Evolutionary conservation across 1,140 invertebrate species (phyloP), one percentile per base, ranked within the genome.

Genomic region (Callitettix versicolor): DNA sequence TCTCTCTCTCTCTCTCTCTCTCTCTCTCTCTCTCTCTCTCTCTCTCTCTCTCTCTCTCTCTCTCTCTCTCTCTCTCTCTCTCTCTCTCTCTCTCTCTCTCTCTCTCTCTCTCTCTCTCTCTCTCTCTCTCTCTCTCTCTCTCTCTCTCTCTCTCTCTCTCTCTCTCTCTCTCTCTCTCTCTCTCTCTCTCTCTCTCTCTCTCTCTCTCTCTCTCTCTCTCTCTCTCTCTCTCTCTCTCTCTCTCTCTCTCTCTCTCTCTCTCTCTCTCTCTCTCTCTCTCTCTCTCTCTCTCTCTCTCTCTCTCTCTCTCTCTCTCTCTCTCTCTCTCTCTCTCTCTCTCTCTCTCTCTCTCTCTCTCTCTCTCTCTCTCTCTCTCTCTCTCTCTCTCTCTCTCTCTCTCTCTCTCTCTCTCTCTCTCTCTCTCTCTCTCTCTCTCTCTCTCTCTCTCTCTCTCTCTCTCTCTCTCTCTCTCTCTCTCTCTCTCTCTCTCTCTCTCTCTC

Each of bases 401-500:
- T 36, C 34, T 36, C 34, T 36, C 7, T 36, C 34, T 36, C 34
- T 36, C 7, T 36, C 34, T 36, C 34, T 36, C 7, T 36, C 34
- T 36, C 34, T 36, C 7, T 36, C 34, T 36, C 18, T 21, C 36
- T 18, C 36, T 42, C 18, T 41, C 7, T 53, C 51, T 42, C 40
- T 22, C 53, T 47, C 40, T 54, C 14, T 46, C 42, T 54, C 38
- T 44, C 11, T 54, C 38, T 44, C 38, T 54, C 40, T 54, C 53
- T 54, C 53, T 54, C 24, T 44, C 24, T 54, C 38, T 30, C 14
- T 54, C 38, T 30, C 40, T 54, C n/a, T 54, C 53, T 54, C 40
- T 54, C 40, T 54, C 42, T 44, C 40, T 54, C 21, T 54, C 53
- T 44, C 53, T 54, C 40, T 54, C 53, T 54, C 53, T 44, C 40